Evolutionary conservation across 2,113 vertebrate species (phyloP).

Genomic region (Naja naja): DNA sequence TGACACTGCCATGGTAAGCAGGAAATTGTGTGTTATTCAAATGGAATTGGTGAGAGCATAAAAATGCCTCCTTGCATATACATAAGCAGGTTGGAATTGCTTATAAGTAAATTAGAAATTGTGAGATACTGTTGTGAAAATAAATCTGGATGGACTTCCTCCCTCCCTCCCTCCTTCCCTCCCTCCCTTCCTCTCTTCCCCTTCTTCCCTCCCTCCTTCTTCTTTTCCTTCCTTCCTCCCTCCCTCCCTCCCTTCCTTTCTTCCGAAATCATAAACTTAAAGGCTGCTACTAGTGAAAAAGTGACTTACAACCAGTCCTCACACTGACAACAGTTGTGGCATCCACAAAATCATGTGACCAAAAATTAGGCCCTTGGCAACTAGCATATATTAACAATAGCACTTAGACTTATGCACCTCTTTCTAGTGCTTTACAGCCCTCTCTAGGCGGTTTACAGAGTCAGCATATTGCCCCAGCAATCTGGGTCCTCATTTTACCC

Average conservation of each 20-base stretch:
- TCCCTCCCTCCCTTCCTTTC: too few relatives aligned
- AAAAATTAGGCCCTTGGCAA: neutral
- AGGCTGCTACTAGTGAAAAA: neutral
- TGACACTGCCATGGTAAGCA: conserved; percentile 18
- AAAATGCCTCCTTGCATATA: conserved; percentile 11
- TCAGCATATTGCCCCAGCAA: too few relatives aligned
- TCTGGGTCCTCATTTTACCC: too few relatives aligned
- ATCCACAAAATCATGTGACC: neutral
- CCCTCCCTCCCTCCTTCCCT: too few relatives aligned
- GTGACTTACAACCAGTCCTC: neutral
- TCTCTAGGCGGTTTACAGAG: too few relatives aligned
- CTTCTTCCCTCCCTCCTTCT: neutral
- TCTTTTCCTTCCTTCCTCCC: neutral
- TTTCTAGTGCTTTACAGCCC: too few relatives aligned
- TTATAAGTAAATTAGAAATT: neutral
- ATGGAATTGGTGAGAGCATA: neutral
- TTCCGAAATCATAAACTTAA: too few relatives aligned
- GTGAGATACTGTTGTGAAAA: neutral
- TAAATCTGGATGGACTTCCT: neutral
- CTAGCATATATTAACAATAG: neutral
- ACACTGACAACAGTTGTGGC: neutral
- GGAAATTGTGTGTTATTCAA: conserved; percentile 26
- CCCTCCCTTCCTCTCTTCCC: neutral
- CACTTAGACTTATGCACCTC: too few relatives aligned
- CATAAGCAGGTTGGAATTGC: neutral